Percentiles rank a stretch among this genome's conserved stretches.
Evolutionary conservation across 2,113 vertebrate species (phyloP).

Genomic region (Gopherus flavomarginatus): DNA sequence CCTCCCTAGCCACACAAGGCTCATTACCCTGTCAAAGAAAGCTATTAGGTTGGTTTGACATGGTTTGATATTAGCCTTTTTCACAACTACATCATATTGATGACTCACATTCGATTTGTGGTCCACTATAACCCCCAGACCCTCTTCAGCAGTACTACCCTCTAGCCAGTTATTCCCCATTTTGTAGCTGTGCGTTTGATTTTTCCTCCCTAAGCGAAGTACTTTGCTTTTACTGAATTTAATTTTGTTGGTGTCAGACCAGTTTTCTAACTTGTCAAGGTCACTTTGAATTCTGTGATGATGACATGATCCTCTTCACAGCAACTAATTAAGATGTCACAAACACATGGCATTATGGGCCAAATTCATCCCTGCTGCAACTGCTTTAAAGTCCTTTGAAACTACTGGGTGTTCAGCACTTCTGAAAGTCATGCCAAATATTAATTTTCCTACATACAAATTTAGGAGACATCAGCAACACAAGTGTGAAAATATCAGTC

Average conservation of each 20-base stretch:
- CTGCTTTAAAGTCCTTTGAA: background rate
- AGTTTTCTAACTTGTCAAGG: background rate
- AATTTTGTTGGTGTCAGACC: background rate
- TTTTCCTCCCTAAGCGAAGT: background rate
- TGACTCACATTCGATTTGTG: background rate
- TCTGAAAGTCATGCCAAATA: background rate
- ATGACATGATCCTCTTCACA: background rate
- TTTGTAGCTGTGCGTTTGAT: background rate
- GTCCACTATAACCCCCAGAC: background rate
- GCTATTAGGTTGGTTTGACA: too few relatives aligned
- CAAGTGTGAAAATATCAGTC: too few relatives aligned
- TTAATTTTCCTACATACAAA: background rate
- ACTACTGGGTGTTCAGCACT: background rate
- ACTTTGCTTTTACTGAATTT: background rate
- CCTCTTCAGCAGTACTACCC: background rate
- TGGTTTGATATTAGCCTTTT: background rate
- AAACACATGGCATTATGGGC: background rate
- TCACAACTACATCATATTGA: background rate
- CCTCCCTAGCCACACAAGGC: too few relatives aligned
- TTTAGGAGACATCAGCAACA: background rate
- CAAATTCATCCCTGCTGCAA: background rate
- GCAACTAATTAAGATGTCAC: background rate
- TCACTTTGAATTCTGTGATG: background rate
- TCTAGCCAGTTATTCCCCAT: background rate
- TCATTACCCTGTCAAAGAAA: too few relatives aligned